phyloP scores from a whole-genome alignment of 2,113 vertebrate species.

The Eonycteris spelaea region DNA sequence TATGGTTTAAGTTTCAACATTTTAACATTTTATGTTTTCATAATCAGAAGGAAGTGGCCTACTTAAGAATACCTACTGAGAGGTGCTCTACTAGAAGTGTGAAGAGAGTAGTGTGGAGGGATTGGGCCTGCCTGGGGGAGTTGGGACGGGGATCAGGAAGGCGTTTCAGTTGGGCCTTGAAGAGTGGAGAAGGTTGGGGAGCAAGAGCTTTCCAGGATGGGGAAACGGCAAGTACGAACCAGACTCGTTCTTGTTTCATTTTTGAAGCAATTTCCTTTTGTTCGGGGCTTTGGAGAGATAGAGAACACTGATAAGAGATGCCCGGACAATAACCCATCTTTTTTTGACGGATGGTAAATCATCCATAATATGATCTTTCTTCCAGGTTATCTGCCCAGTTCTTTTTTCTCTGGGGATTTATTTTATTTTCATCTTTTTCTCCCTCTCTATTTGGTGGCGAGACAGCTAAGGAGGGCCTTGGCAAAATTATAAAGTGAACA shows the following conservation, averaged over 20 bases:
- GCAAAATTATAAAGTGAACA: neutral
- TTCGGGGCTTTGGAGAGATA: conserved; percentile 18
- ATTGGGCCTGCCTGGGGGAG: neutral
- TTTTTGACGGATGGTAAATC: neutral
- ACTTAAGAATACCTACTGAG: neutral
- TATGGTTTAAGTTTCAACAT: neutral
- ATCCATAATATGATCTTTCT: neutral
- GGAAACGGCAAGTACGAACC: neutral
- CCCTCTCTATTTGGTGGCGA: neutral
- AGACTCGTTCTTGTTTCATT: neutral
- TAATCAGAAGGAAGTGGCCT: conserved; percentile 1
- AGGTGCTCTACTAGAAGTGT: neutral
- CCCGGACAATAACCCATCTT: neutral
- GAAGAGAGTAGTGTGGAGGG: neutral
- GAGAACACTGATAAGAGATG: conserved; percentile 8
- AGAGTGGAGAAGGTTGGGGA: neutral
- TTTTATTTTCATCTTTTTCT: neutral
- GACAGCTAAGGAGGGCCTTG: neutral
- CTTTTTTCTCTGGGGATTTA: neutral
- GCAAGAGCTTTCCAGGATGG: neutral
- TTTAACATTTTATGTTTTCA: neutral
- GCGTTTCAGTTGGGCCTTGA: neutral
- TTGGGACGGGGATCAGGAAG: neutral
- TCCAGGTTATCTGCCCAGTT: neutral
- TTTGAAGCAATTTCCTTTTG: neutral